Conservation (phyloP, 2,113 vertebrate genomes). For the Petromus typicus region DNA sequence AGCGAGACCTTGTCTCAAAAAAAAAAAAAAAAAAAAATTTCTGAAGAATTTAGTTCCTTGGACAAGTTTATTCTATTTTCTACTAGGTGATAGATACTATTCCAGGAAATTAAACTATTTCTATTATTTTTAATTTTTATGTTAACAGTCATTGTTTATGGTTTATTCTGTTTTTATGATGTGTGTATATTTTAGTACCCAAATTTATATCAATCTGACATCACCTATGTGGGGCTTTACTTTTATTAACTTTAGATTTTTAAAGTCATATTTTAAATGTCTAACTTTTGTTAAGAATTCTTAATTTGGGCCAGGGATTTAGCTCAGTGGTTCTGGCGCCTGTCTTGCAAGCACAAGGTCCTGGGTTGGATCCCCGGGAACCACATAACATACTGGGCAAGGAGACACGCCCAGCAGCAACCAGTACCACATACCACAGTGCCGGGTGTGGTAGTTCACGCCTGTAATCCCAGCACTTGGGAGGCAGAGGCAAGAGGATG, state of each 20-base stretch:
- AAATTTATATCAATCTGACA: background rate
- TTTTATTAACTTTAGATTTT: conserved; percentile 13
- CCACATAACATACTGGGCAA: too few species aligned
- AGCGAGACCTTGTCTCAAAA: too few species aligned
- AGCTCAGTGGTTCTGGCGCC: too few species aligned
- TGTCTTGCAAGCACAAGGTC: too few species aligned
- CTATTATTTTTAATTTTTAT: background rate
- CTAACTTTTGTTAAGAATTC: conserved; percentile 10
- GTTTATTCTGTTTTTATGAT: background rate
- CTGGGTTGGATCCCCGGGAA: too few species aligned
- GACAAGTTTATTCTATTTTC: background rate
- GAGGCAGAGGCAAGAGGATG: too few species aligned
- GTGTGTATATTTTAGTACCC: background rate
- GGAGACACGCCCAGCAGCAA: too few species aligned
- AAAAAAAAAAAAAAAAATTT: background rate
- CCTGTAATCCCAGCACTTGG: too few species aligned
- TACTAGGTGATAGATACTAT: background rate
- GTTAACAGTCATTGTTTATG: conserved; percentile 6
- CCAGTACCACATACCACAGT: too few species aligned
- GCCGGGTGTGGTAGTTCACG: too few species aligned
- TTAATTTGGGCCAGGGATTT: background rate
- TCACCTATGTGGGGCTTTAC: background rate
- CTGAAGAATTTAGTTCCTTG: conserved; percentile 20
- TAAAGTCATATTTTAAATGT: background rate
- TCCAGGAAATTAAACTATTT: conserved; percentile 21